These are phyloP conservation scores for Recurvirostra avosetta DNA, from an alignment of 2,113 vertebrate species.

Conservation along the genomic window DNA sequence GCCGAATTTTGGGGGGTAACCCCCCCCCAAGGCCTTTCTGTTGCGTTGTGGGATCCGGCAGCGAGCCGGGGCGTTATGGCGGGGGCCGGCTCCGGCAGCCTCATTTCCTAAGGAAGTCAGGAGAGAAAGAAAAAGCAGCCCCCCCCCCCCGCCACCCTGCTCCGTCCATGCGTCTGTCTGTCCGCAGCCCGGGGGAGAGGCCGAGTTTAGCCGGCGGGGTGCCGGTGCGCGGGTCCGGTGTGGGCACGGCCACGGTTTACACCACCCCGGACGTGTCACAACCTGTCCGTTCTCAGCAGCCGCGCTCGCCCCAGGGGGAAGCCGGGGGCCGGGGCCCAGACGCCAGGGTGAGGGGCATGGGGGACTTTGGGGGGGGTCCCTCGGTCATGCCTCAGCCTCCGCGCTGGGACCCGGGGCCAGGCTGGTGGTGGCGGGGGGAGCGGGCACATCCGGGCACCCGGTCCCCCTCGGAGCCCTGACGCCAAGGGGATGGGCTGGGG, in stretches of 20 bases:
- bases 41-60: neutral
- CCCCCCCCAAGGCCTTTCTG: neutral
- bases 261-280: neutral
- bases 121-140: neutral
- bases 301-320: fast-evolving
- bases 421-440: fast-evolving
- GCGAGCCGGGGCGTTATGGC: neutral
- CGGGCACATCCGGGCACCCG: fast-evolving
- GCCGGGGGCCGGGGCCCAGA: neutral
- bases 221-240: neutral
- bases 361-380: neutral
- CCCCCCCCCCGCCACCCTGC: neutral
- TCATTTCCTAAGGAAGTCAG: neutral
- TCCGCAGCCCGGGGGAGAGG: neutral
- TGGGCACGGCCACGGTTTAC: neutral
- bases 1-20: neutral
- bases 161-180: neutral
- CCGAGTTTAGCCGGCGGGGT: neutral
- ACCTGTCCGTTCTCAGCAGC: neutral
- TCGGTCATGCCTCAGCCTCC: neutral
- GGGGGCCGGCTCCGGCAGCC: neutral
- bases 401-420: fast-evolving
- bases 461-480: neutral
- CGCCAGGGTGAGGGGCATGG: fast-evolving
- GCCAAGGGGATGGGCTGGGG: neutral